Conservation (phyloP, 2,113 vertebrate species). For the Oncorhynchus clarkii region DNA sequence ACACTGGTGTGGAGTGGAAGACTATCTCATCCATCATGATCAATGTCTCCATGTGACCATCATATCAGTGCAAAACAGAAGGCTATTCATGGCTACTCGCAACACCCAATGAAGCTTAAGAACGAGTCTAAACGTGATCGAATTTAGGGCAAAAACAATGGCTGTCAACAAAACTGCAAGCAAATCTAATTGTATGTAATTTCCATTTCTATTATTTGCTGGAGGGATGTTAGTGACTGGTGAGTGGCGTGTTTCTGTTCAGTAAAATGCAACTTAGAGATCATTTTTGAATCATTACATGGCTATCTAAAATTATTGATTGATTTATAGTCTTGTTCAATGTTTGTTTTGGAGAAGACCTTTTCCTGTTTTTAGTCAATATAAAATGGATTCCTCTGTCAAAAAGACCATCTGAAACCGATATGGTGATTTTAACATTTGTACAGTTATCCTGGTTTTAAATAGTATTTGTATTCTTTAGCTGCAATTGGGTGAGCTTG, state of each 20-base stretch:
- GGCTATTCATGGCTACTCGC: constrained; percentile 38
- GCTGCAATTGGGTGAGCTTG: no score
- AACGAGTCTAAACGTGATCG: constrained; percentile 42
- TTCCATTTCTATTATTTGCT: neutral
- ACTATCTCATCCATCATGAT: constrained; percentile 62
- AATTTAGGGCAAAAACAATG: constrained; percentile 43
- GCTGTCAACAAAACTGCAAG: constrained; percentile 38
- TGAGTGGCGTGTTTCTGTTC: neutral
- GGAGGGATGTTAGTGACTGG: neutral
- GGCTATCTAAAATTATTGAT: neutral
- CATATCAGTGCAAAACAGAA: constrained; percentile 53
- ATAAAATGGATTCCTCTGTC: no score
- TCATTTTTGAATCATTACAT: neutral
- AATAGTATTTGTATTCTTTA: no score
- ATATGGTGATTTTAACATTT: no score
- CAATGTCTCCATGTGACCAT: constrained; percentile 57
- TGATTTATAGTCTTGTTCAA: constrained; percentile 4
- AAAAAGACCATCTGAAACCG: no score
- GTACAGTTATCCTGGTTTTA: no score
- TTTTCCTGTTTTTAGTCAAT: neutral
- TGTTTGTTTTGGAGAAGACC: neutral
- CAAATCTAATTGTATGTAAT: constrained; percentile 19
- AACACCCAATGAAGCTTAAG: constrained; percentile 56
- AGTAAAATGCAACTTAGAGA: neutral
- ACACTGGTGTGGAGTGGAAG: constrained; percentile 1